A percentile compares a stretch with the other conserved stretches of the same genome.
Conservation (phyloP, 1,140 invertebrate species). For the Lepidotrigona ventralis region DNA sequence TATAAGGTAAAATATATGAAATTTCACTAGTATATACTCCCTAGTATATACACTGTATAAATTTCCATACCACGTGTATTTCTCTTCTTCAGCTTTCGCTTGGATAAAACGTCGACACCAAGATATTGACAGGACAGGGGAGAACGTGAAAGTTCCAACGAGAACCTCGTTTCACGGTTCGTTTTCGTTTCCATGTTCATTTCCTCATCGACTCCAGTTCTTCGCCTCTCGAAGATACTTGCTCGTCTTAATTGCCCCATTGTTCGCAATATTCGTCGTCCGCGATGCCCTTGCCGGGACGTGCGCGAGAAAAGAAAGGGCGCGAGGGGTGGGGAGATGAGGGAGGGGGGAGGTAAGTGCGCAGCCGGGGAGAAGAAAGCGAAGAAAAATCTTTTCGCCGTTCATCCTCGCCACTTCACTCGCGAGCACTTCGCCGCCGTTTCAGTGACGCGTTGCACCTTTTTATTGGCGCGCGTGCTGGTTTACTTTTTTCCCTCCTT, state of each 20-base stretch:
- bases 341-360: not conserved
- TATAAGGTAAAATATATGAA: too few relatives aligned
- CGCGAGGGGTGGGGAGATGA: too few relatives aligned
- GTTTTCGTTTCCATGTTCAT: not conserved
- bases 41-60: too few relatives aligned
- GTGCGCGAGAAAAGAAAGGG: not conserved
- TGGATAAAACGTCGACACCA: not conserved
- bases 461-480: constrained; percentile 37
- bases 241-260: constrained; percentile 30
- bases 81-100: too few relatives aligned
- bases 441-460: constrained; percentile 21
- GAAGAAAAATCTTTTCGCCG: constrained; percentile 21
- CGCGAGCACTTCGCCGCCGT: constrained; percentile 26
- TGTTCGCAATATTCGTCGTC: constrained; percentile 32
- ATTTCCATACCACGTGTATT: too few relatives aligned
- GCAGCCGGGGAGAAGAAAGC: not conserved
- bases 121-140: not conserved
- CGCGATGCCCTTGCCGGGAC: not conserved
- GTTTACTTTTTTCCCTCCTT: not conserved
- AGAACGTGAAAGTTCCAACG: not conserved
- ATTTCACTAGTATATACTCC: too few relatives aligned
- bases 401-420: constrained; percentile 33
- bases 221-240: constrained; percentile 1
- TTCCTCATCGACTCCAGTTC: too few relatives aligned
- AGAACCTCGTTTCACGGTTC: not conserved